Base-by-base conservation (phyloP, 2,113 vertebrate species). In the Paralichthys olivaceus region DNA sequence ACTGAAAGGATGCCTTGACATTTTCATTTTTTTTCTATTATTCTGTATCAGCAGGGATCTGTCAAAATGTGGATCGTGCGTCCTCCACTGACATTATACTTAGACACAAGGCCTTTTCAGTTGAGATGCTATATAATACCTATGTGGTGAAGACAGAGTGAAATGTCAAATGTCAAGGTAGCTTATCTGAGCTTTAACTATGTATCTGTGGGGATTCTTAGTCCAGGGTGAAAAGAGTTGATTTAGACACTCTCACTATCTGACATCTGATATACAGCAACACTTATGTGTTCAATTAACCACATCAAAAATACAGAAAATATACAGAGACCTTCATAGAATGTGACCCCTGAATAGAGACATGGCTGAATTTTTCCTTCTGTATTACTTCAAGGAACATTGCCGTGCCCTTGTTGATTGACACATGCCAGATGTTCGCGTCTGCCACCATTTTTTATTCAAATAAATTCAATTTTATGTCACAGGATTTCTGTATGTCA, bases 81-180 rank as follows among this genome's bases (percentile, higher is more conserved):
- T 68, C 22, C 7, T 32, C 32, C 23, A 12, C 37, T 57, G 47
- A 74, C 64, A 56, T 55, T 40, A 22, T 20, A 22, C 8, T 37
- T 13, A 5, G 59, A 34, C 51, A 69, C 26, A 64, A 59, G 25
- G 61, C 54, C 19, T 51, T 73, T 73, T 73, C 57, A 68, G 4
- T 37, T 14, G 5, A 11, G 32, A 59, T 32, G 47, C 22, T 40
- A 40, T 17, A 4, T 26, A 22, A 45, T 65, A 62, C 49, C 7
- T 47, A 20, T 34, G 47, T 34, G 26, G 3, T 43, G 32, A 54
- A 67, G 77, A 72, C 77, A 53, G 23, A 47, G 20, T 56, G 26
- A 8, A 74, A 62, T 62, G 60, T 43, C 34, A 62, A 74, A 69
- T 62, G 70, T 56, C 77, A 45, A 7, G 17, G n/a, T 32, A 11